phyloP scores from a whole-genome alignment of 1,140 invertebrate genomes.

The Drosophila albomicans region DNA sequence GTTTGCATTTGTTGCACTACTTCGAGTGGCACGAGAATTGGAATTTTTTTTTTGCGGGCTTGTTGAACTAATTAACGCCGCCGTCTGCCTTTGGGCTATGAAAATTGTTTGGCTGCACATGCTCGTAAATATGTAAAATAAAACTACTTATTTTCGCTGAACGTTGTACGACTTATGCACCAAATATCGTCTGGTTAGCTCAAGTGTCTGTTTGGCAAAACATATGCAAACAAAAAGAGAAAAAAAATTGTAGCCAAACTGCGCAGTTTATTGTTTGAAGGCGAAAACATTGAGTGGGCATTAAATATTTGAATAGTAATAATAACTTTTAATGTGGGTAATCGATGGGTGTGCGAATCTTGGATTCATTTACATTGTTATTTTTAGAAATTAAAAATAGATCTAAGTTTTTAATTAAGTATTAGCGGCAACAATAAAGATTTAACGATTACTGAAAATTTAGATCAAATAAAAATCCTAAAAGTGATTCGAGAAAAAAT shows the following conservation, averaged over 20 bases:
- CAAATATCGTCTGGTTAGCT: slow-evolving; percentile 39
- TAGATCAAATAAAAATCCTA: no score
- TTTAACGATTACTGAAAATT: no score
- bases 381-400: no score
- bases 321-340: no score
- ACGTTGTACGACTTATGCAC: slow-evolving; percentile 53
- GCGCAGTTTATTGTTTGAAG: slow-evolving; percentile 28
- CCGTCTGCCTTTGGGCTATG: slow-evolving; percentile 44
- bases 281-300: no score
- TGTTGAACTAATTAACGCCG: slow-evolving; percentile 74
- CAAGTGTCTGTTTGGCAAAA: slow-evolving; percentile 26
- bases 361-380: no score
- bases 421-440: no score
- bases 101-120: slow-evolving; percentile 36
- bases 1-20: slow-evolving; percentile 52
- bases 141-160: slow-evolving; percentile 16
- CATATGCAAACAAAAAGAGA: not conserved
- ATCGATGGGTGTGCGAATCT: no score
- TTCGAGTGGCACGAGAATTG: slow-evolving; percentile 35
- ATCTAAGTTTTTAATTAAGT: no score
- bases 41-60: slow-evolving; percentile 48
- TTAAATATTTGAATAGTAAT: no score
- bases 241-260: slow-evolving; percentile 19
- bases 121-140: slow-evolving; percentile 32
- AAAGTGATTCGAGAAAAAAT: no score